Conservation (phyloP, 2,797 vertebrate genomes). For the Falco naumanni region DNA sequence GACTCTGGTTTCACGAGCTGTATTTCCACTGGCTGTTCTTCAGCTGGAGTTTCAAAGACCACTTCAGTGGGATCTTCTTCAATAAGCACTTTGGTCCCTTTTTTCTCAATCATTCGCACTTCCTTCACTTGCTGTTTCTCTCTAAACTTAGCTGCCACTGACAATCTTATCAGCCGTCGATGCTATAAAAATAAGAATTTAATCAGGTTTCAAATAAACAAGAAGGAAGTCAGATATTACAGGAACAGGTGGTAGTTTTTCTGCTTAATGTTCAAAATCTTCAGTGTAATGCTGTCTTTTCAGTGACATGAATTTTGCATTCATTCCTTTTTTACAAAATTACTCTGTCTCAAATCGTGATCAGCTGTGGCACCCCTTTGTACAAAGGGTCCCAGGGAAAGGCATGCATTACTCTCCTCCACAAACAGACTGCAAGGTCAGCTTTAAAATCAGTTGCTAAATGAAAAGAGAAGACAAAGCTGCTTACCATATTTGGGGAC, state of each 20-base stretch:
- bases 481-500: conserved; percentile 92
- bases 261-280: neutral
- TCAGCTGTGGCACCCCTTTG: neutral
- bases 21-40: conserved; percentile 83
- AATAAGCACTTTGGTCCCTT: conserved; percentile 76
- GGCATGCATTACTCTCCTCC: neutral
- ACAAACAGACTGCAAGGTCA: neutral
- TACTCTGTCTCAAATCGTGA: neutral
- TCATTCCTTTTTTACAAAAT: neutral
- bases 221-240: neutral
- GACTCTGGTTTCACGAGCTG: conserved; percentile 81
- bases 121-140: conserved; percentile 93
- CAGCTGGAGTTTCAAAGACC: conserved; percentile 87
- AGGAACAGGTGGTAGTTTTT: neutral
- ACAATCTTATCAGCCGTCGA: conserved; percentile 83
- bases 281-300: neutral
- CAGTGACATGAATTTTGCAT: neutral
- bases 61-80: conserved; percentile 85
- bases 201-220: neutral
- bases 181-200: conserved; percentile 75
- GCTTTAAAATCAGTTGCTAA: neutral
- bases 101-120: conserved; percentile 84
- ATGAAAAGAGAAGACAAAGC: neutral
- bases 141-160: conserved; percentile 85
- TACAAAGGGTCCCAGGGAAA: neutral